Conservation (phyloP, 2,113 vertebrate genomes). For the Megaptera novaeangliae region DNA sequence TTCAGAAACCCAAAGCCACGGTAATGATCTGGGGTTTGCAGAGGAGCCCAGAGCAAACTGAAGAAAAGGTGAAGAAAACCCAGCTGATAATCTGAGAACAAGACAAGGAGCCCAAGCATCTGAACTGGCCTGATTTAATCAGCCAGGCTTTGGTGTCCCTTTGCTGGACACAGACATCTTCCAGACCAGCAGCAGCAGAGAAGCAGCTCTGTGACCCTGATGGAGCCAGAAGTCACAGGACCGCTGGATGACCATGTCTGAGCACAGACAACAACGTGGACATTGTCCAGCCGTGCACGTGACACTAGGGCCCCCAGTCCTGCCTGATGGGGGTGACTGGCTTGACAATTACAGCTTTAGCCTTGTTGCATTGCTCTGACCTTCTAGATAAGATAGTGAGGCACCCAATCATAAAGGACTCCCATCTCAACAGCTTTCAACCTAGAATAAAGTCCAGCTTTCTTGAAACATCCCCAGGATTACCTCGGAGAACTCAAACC, state of each 20-base stretch:
- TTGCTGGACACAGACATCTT: not conserved
- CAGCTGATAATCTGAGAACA: not conserved
- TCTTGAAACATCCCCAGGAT: not conserved
- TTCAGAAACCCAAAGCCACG: not conserved
- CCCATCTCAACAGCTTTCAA: no score
- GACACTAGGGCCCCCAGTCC: no score
- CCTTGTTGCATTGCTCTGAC: not conserved
- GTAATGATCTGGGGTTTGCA: not conserved
- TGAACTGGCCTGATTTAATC: not conserved
- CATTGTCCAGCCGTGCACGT: fast-evolving
- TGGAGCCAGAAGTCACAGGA: not conserved
- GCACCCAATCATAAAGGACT: not conserved
- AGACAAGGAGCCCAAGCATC: fast-evolving
- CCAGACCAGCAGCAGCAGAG: not conserved
- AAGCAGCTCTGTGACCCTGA: not conserved
- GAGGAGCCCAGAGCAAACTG: not conserved
- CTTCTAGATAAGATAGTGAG: not conserved
- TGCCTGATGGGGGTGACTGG: fast-evolving
- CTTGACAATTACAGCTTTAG: not conserved
- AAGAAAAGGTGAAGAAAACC: not conserved
- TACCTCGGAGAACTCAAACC: not conserved
- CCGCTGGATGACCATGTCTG: fast-evolving
- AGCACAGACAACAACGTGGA: fast-evolving
- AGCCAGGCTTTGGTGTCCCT: not conserved
- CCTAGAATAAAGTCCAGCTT: not conserved